Evolutionary conservation across 2,113 vertebrate species (phyloP), one percentile per base, ranked within the genome.

Genomic region (Tor tambroides): DNA sequence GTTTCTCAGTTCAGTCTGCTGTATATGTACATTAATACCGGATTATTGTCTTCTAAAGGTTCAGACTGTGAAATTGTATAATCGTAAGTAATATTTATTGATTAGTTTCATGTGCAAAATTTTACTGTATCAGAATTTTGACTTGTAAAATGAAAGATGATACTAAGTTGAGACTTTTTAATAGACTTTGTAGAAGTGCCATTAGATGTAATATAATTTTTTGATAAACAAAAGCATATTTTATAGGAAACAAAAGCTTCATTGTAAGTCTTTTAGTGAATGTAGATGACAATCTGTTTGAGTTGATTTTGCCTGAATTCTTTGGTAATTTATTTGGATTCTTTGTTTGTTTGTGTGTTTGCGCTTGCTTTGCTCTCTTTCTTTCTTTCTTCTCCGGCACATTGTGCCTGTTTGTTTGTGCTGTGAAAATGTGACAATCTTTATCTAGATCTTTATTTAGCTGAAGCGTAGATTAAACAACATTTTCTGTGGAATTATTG

Each of bases 171-270:
- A 88, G 91, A 91, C 89, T 94, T 95, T 95, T 94, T 92, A 92
- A 93, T 95, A 94, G 93, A 94, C 92, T 94, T 94, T 95, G 93
- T 95, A 96, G 95, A 95, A 95, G 95, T 95, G 94, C 94, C 94
- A 95, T 95, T 96, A 95, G 95, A 94, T 94, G 95, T 95, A 96
- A 95, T 95, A 95, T 95, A 95, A 93, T 93, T 95, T 94, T 95
- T 92, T 94, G 92, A 95, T 93, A 93, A 91, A 83, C 61, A 95
- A 94, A 94, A 71, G 90, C 95, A 93, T 95, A 96, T 96, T 95
- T 96, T 95, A 92, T 95, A 95, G 94, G 91, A 94, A 95, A 94
- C 90, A 91, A 92, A 89, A 90, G 92, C 93, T 94, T 95, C 92
- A 91, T 91, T 94, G 93, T 94, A 94, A 95, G 94, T 93, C 91